Conservation (phyloP, 2,797 vertebrate species). For the Centroberyx gerrardi region DNA sequence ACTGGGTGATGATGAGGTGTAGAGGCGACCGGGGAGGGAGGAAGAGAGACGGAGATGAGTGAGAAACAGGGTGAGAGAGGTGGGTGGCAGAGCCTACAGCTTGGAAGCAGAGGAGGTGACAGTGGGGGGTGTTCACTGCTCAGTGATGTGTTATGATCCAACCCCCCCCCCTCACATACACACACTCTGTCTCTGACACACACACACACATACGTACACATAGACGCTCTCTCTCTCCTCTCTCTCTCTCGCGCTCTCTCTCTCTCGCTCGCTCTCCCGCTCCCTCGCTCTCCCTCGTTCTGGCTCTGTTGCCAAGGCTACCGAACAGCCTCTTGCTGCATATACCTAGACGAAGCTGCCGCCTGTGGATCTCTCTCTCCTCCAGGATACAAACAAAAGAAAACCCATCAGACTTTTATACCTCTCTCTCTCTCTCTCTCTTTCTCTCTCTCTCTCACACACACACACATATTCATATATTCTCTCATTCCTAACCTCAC, state of each 20-base stretch:
- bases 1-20: slow-evolving; percentile 32
- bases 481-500: slow-evolving; percentile 55
- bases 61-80: slow-evolving; percentile 50
- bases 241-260: slow-evolving; percentile 31
- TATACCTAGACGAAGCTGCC: slow-evolving; percentile 84
- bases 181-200: slow-evolving; percentile 50
- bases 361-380: slow-evolving; percentile 80
- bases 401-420: slow-evolving; percentile 71
- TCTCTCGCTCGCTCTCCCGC: slow-evolving; percentile 46
- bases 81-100: slow-evolving; percentile 71
- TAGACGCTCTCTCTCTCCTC: slow-evolving; percentile 12
- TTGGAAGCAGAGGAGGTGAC: slow-evolving; percentile 70
- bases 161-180: slow-evolving; percentile 3
- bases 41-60: slow-evolving; percentile 31
- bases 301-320: slow-evolving; percentile 89
- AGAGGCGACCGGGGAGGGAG: not conserved
- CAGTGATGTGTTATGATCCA: slow-evolving; percentile 73
- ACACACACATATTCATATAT: slow-evolving; percentile 37
- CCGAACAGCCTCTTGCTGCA: slow-evolving; percentile 87
- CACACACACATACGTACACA: slow-evolving; percentile 41
- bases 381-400: slow-evolving; percentile 84
- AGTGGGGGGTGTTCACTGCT: slow-evolving; percentile 67
- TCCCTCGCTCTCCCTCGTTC: slow-evolving; percentile 70
- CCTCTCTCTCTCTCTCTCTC: slow-evolving; percentile 16
- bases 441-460: slow-evolving; percentile 4